A percentile compares a stretch with the other conserved stretches of the same genome.
phyloP scores from a whole-genome alignment of 2,113 vertebrate species.

The Acrocephalus kingi region DNA sequence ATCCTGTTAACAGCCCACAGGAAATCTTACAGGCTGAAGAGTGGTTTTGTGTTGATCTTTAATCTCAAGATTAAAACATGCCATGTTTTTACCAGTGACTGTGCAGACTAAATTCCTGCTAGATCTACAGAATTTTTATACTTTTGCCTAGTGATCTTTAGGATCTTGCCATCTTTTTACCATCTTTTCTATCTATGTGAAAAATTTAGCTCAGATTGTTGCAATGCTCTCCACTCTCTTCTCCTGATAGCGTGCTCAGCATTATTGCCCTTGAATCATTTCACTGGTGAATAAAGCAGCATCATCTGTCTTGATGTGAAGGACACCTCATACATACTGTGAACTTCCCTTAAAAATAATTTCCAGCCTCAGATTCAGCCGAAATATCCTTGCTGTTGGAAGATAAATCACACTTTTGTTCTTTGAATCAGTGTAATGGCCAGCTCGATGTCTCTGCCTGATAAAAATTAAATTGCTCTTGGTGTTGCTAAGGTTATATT shows the following conservation, averaged over 20 bases:
- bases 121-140: background rate
- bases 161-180: background rate
- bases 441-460: background rate
- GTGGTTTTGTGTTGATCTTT: background rate
- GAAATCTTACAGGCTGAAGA: background rate
- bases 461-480: background rate
- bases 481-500: background rate
- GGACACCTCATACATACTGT: background rate
- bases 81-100: background rate
- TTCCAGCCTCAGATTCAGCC: background rate
- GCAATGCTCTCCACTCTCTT: background rate
- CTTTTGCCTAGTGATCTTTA: background rate
- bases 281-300: background rate
- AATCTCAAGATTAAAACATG: background rate
- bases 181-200: background rate
- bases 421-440: background rate
- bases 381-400: background rate
- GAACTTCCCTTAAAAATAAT: background rate
- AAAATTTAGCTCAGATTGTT: background rate
- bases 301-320: background rate
- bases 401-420: conserved; percentile 13
- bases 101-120: background rate
- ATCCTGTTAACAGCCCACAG: background rate
- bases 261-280: background rate
- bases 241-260: background rate